Evolutionary conservation across 2,113 vertebrate genomes (phyloP), one percentile per base, ranked within the genome.

Genomic region (Platysternon megacephalum): DNA sequence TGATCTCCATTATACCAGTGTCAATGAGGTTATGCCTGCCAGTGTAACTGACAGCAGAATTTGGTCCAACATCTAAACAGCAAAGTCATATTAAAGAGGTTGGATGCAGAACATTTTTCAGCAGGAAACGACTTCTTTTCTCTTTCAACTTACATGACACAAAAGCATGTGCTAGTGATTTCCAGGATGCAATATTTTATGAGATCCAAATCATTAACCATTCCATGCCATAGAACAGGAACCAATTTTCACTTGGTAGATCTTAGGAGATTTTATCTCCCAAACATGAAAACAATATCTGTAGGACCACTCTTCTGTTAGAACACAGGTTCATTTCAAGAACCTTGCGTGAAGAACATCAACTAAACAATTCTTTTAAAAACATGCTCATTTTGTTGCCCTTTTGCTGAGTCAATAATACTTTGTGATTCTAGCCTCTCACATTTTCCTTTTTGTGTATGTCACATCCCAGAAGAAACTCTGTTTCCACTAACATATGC

Each of bases 381-480:
- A 68, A 55, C 0, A 3, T 19, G 29, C 86, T 83, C 32, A 26
- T 11, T 84, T 79, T 32, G 86, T 3, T 12, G 72, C 53, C 55
- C 83, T 68, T 26, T 2, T 13, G 74, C 87, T 8, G 55, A 85
- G 35, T 79, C 93, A 87, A 83, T 79, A 78, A 78, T 12, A 35
- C 26, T 52, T 61, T 24, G 51, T 4, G 32, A 93, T 72, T 93
- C 21, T 49, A 61, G 79, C 28, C 84, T 88, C 93, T 89, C 51
- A 22, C 46, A 26, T 89, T 93, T 86, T 72, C 80, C 82, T 88
- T 91, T 9, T 68, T 52, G 72, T 46, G 19, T 35, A 32, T 91
- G 90, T 76, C 58, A 80, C 90, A 86, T 53, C 88, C 76, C 91
- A 91, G 92, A 58, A 92, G 84, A 95, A 87, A 58, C 42, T 93